Evolutionary conservation across 2,888 invertebrate species (phyloP).

Genomic region (Ennomos erosarius): DNA sequence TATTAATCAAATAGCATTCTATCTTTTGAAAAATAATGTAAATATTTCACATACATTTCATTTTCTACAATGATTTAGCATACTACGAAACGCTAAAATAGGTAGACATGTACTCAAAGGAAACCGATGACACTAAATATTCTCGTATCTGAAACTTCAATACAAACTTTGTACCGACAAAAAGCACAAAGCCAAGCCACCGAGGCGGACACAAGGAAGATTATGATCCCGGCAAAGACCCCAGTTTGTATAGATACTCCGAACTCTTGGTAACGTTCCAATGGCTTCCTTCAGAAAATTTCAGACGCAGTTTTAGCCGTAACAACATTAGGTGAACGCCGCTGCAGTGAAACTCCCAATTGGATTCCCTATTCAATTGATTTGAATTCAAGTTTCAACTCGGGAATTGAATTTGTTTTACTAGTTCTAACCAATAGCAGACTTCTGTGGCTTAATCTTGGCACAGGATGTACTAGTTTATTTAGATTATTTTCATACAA

Average conservation of each 20-base stretch:
- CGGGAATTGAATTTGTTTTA: constrained; percentile 45
- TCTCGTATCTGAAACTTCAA: background rate
- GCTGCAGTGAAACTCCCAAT: constrained; percentile 45
- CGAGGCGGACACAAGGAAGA: too few relatives aligned
- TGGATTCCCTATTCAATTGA: constrained; percentile 45
- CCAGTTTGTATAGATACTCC: constrained; percentile 1
- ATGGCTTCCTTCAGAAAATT: constrained; percentile 8
- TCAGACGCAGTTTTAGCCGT: constrained; percentile 12
- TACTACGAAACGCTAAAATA: too few relatives aligned
- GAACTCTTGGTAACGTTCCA: background rate
- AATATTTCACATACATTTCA: too few relatives aligned
- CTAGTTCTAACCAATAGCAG: constrained; percentile 23
- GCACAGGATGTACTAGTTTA: background rate
- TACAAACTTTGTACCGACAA: background rate
- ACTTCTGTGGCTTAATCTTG: background rate
- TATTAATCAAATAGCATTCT: too few relatives aligned
- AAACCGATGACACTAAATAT: constrained; percentile 5
- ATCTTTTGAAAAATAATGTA: too few relatives aligned
- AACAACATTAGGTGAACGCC: constrained; percentile 33
- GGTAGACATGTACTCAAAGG: background rate
- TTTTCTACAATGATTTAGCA: too few relatives aligned
- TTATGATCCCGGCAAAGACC: constrained; percentile 6
- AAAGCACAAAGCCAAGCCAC: constrained; percentile 11
- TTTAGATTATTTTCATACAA: too few relatives aligned
- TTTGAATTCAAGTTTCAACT: constrained; percentile 46